phyloP scores from a whole-genome alignment of 2,113 vertebrate genomes.

The Neogobius melanostomus region DNA sequence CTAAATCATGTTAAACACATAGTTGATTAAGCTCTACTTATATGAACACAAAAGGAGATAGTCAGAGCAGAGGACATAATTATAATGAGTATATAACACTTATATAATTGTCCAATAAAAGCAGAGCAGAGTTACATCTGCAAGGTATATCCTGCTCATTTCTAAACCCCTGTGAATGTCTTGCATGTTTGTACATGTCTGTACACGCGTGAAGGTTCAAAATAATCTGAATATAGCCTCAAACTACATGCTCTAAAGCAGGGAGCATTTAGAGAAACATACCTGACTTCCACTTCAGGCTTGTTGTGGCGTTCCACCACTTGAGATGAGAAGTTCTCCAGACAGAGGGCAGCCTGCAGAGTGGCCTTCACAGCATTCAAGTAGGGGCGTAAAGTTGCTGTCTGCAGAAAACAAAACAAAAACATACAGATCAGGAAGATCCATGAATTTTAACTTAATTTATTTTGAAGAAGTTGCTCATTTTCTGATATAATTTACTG shows the following conservation, averaged over 20 bases:
- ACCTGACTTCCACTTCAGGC: slow-evolving; percentile 98
- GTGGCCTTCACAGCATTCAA: slow-evolving; percentile 96
- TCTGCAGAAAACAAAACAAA: slow-evolving; percentile 67
- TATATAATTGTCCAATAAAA: background rate
- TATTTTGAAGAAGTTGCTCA: background rate
- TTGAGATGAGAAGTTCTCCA: slow-evolving; percentile 99
- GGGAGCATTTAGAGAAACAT: slow-evolving; percentile 41
- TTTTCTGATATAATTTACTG: background rate
- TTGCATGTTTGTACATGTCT: slow-evolving; percentile 43
- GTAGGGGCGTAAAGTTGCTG: slow-evolving; percentile 96
- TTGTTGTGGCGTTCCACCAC: slow-evolving; percentile 99
- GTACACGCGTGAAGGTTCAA: slow-evolving; percentile 22
- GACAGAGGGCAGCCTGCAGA: slow-evolving; percentile 93
- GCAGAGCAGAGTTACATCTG: background rate
- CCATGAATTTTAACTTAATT: background rate
- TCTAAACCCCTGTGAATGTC: slow-evolving; percentile 17
- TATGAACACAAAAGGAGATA: no score
- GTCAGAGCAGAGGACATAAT: no score
- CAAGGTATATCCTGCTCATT: slow-evolving; percentile 7
- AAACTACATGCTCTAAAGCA: slow-evolving; percentile 21
- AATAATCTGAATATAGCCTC: slow-evolving; percentile 18
- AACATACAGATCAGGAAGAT: background rate
- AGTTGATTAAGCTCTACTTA: no score
- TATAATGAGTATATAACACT: no score
- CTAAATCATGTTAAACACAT: no score